These are phyloP conservation scores for Ephestia elutella DNA, from an alignment of 1,140 invertebrate genomes.

Conservation along the genomic window DNA sequence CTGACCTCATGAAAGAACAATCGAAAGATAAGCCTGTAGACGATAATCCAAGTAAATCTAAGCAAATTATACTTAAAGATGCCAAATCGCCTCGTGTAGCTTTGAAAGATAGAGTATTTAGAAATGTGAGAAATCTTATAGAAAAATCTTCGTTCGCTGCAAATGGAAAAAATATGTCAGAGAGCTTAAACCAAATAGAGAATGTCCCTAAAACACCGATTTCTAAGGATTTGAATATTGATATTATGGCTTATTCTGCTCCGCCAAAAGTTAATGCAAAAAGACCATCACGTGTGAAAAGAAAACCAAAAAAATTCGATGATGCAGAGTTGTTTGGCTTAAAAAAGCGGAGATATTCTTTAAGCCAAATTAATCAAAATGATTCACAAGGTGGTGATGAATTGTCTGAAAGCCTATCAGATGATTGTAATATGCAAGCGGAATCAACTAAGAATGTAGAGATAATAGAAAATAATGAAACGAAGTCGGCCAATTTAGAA, in stretches of 20 bases:
- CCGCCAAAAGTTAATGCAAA: conserved; percentile 42
- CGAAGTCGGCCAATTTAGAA: not conserved
- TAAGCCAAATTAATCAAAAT: conserved; percentile 21
- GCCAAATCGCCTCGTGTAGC: conserved; percentile 45
- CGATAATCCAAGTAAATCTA: conserved; percentile 18
- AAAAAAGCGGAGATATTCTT: conserved; percentile 41
- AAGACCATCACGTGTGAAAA: conserved; percentile 59
- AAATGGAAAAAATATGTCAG: conserved; percentile 21
- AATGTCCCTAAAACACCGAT: conserved; percentile 38
- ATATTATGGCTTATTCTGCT: conserved; percentile 38
- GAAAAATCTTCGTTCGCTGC: conserved; percentile 40
- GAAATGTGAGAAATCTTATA: conserved; percentile 54
- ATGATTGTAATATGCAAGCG: conserved; percentile 10
- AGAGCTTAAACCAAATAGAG: conserved; percentile 21
- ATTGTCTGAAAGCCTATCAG: not conserved
- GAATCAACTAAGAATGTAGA: not conserved
- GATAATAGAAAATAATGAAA: not conserved
- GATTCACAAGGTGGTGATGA: conserved; percentile 3
- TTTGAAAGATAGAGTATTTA: conserved; percentile 60
- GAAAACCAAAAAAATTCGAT: conserved; percentile 67
- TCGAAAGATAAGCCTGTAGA: conserved; percentile 14
- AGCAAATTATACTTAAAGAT: conserved; percentile 27
- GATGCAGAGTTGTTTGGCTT: conserved; percentile 40
- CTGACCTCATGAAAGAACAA: not conserved
- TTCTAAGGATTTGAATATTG: conserved; percentile 19